A percentile compares a stretch with the other conserved stretches of the same genome.
phyloP scores from a whole-genome alignment of 2,888 invertebrate genomes.

The Glaucopsyche alexis region DNA sequence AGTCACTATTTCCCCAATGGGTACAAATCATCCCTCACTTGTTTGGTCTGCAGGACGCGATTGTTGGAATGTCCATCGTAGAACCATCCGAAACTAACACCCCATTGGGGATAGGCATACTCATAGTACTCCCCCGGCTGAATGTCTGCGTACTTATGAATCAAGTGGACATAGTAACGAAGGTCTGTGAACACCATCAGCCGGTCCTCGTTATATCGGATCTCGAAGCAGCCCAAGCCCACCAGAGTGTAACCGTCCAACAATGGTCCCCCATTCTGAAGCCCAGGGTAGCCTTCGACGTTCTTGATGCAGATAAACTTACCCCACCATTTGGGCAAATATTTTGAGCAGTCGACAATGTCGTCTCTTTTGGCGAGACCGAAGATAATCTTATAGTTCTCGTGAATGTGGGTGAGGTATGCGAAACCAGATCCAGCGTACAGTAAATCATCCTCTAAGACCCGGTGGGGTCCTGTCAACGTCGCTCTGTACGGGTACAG shows the following conservation, averaged over 20 bases:
- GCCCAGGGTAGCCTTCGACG: conserved; percentile 40
- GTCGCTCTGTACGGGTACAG: conserved; percentile 44
- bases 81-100: conserved; percentile 30
- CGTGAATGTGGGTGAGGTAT: conserved; percentile 47
- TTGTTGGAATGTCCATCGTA: conserved; percentile 35
- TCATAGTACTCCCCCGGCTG: conserved; percentile 53
- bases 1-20: conserved; percentile 36
- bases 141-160: conserved; percentile 43
- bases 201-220: conserved; percentile 57
- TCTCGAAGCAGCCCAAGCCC: conserved; percentile 58
- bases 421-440: conserved; percentile 52
- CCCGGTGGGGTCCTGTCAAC: conserved; percentile 31
- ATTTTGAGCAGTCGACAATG: conserved; percentile 51
- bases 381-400: conserved; percentile 55
- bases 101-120: conserved; percentile 59
- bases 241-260: conserved; percentile 37
- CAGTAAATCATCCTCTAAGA: conserved; percentile 35
- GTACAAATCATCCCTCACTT: conserved; percentile 35
- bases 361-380: neutral
- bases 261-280: conserved; percentile 54
- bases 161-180: conserved; percentile 49
- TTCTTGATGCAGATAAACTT: conserved; percentile 59
- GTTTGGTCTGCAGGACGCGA: conserved; percentile 36
- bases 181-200: conserved; percentile 57
- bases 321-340: conserved; percentile 60